Percentiles rank a stretch among this genome's conserved stretches.
phyloP scores from a whole-genome alignment of 2,888 invertebrate species.

The Eurytoma californica region DNA sequence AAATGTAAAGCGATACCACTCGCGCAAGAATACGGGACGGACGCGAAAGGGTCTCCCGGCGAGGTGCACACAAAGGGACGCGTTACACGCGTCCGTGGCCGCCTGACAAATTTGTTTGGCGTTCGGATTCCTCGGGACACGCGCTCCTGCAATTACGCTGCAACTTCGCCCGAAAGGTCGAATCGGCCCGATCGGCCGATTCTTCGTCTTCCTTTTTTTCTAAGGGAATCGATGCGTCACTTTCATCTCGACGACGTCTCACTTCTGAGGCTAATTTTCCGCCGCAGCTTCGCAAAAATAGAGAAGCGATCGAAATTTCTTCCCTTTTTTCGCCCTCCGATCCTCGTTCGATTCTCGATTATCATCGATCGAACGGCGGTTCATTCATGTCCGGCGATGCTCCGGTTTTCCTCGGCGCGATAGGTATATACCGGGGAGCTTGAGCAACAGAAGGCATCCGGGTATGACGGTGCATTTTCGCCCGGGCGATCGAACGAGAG shows the following conservation, averaged over 20 bases:
- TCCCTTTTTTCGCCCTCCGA: not conserved
- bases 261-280: not conserved
- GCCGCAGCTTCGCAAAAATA: not conserved
- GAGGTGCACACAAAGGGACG: constrained; percentile 58
- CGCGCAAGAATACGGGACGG: constrained; percentile 26
- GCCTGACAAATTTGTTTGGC: constrained; percentile 69
- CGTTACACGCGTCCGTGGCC: constrained; percentile 65
- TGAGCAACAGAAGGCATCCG: constrained; percentile 69
- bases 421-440: constrained; percentile 35
- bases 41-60: constrained; percentile 11
- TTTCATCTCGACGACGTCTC: constrained; percentile 60
- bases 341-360: not conserved
- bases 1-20: constrained; percentile 30
- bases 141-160: constrained; percentile 35
- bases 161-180: not conserved
- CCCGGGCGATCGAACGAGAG: constrained; percentile 13
- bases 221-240: constrained; percentile 71
- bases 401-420: constrained; percentile 33
- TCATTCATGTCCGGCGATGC: not conserved
- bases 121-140: not conserved
- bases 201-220: constrained; percentile 48
- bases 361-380: too few species aligned
- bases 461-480: constrained; percentile 69
- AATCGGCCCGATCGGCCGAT: constrained; percentile 15
- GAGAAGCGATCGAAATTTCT: not conserved